Evolutionary conservation across 2,113 vertebrate genomes (phyloP).

Genomic region (Entelurus aequoreus): DNA sequence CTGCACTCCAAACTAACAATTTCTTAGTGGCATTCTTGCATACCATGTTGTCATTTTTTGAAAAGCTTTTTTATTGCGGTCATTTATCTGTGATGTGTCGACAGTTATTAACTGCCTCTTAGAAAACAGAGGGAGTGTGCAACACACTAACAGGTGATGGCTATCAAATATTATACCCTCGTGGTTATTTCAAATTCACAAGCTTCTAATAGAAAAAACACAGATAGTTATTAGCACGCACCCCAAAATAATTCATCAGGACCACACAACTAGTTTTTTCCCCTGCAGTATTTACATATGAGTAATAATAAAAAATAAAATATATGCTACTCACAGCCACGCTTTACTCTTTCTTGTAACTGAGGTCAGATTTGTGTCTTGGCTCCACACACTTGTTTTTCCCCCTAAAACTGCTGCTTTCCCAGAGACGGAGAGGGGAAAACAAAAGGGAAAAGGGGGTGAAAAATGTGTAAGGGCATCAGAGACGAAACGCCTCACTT

Average conservation of each 20-base stretch:
- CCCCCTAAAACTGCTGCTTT: conserved; percentile 52
- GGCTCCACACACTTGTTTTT: conserved; percentile 56
- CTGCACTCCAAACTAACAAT: not conserved
- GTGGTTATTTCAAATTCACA: no score
- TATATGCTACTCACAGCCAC: conserved; percentile 37
- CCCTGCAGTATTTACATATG: not conserved
- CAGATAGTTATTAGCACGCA: not conserved
- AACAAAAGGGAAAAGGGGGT: conserved; percentile 22
- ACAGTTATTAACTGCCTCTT: not conserved
- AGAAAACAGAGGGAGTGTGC: not conserved
- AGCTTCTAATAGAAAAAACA: not conserved
- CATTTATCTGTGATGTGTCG: conserved; percentile 1
- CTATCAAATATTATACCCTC: not conserved
- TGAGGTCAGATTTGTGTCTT: conserved; percentile 53
- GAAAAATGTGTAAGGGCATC: conserved; percentile 16
- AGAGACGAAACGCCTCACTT: conserved; percentile 1
- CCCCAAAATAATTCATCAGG: not conserved
- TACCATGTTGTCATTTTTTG: not conserved
- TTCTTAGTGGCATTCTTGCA: not conserved
- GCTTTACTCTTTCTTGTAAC: conserved; percentile 45
- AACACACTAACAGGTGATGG: not conserved
- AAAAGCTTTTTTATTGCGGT: not conserved
- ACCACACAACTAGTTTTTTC: not conserved
- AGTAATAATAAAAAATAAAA: not conserved
- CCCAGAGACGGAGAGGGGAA: conserved; percentile 50